Conservation (phyloP, 2,888 invertebrate species). For the Therioaphis trifolii region DNA sequence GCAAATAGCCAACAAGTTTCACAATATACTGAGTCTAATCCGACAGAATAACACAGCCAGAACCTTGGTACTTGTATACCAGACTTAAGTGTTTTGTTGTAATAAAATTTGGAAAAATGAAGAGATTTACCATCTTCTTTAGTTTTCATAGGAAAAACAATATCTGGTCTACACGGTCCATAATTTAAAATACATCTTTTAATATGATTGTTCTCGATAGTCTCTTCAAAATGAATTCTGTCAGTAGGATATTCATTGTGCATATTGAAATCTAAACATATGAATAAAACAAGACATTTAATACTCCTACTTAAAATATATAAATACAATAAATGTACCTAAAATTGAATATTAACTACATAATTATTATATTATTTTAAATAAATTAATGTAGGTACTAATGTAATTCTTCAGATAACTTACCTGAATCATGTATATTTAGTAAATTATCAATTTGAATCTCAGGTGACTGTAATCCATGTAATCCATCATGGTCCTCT, state of each 20-base stretch:
- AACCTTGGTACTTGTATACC: background rate
- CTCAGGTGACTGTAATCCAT: no score
- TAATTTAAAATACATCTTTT: slow-evolving; percentile 20
- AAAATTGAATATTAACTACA: no score
- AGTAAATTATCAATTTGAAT: no score
- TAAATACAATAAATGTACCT: no score
- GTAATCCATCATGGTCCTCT: no score
- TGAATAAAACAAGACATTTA: no score
- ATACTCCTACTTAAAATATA: no score
- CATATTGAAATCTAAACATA: slow-evolving; percentile 1
- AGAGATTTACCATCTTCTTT: slow-evolving; percentile 1
- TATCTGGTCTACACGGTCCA: slow-evolving; percentile 19
- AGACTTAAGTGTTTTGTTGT: slow-evolving; percentile 1
- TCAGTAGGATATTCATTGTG: slow-evolving; percentile 25
- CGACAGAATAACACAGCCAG: slow-evolving; percentile 28
- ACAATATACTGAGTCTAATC: background rate
- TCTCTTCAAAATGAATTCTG: slow-evolving; percentile 33
- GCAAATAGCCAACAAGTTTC: slow-evolving; percentile 37
- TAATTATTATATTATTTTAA: background rate
- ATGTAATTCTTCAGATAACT: no score
- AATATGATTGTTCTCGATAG: background rate
- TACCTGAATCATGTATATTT: no score
- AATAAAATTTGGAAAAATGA: slow-evolving; percentile 11
- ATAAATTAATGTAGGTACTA: no score
- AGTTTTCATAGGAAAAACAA: background rate